Evolutionary conservation across 2,888 invertebrate genomes (phyloP).

Genomic region (Phragmatobia fuliginosa): DNA sequence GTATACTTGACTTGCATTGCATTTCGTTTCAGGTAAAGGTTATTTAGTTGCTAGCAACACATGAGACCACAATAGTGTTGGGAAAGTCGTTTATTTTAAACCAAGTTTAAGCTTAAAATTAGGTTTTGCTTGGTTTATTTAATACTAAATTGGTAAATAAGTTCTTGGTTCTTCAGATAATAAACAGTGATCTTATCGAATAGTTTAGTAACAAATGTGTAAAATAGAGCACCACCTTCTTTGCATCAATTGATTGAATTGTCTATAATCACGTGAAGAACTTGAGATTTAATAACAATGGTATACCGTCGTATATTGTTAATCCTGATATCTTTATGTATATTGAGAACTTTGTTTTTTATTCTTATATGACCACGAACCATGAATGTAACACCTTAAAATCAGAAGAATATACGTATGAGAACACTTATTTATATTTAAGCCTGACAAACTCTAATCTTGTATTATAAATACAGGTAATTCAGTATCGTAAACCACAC

Average conservation of each 20-base stretch:
- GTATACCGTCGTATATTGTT: not conserved
- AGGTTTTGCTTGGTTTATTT: not conserved
- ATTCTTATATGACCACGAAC: too few species aligned
- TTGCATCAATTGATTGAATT: not conserved
- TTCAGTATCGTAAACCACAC: too few species aligned
- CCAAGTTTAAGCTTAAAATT: too few species aligned
- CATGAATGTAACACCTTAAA: too few species aligned
- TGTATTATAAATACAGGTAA: too few species aligned
- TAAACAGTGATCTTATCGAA: not conserved
- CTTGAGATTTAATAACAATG: too few species aligned
- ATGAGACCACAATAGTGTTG: not conserved
- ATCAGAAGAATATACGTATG: too few species aligned
- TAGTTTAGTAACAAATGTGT: not conserved
- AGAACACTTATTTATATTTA: too few species aligned
- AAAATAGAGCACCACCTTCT: not conserved
- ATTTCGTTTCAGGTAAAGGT: not conserved
- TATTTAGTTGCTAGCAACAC: not conserved
- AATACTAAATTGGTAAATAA: not conserved
- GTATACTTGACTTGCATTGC: too few species aligned
- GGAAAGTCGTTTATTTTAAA: too few species aligned
- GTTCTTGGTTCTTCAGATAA: not conserved
- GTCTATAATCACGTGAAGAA: not conserved
- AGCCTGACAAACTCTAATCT: too few species aligned
- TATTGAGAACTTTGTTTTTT: too few species aligned
- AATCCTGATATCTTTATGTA: not conserved